Percentiles rank a stretch among this genome's conserved stretches.
Evolutionary conservation across 2,113 vertebrate species (phyloP).

Genomic region (Varanus komodoensis): DNA sequence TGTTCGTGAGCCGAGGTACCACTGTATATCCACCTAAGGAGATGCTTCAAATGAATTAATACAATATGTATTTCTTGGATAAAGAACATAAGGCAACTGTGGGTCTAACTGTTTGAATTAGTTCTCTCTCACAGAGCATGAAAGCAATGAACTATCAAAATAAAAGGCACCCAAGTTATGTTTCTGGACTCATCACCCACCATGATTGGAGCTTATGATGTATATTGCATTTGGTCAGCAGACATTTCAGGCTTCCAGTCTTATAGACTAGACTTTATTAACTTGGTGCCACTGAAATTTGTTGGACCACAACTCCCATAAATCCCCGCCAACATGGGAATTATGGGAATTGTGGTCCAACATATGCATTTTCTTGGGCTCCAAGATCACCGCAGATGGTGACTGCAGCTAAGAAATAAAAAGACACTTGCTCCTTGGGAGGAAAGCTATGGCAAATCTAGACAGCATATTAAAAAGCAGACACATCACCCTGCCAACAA

Average conservation of each 20-base stretch:
- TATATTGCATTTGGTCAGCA: neutral
- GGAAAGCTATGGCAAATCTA: too few relatives aligned
- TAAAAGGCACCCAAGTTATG: neutral
- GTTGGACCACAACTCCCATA: too few relatives aligned
- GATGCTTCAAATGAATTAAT: neutral
- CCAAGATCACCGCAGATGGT: too few relatives aligned
- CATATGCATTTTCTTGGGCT: too few relatives aligned
- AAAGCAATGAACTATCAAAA: neutral
- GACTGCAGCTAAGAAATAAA: too few relatives aligned
- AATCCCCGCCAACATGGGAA: too few relatives aligned
- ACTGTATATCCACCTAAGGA: neutral
- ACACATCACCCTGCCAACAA: too few relatives aligned
- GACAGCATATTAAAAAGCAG: too few relatives aligned
- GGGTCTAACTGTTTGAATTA: neutral
- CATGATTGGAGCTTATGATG: neutral
- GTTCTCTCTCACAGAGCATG: neutral
- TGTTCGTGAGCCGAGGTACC: too few relatives aligned
- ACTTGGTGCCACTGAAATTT: too few relatives aligned
- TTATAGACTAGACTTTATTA: neutral
- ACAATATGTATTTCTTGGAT: neutral
- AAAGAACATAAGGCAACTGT: neutral
- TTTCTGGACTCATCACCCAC: neutral
- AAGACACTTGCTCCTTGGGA: too few relatives aligned
- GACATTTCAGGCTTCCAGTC: neutral
- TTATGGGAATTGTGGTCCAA: too few relatives aligned